Base-by-base conservation (phyloP, 2,888 invertebrate species). In the Trisateles emortualis region DNA sequence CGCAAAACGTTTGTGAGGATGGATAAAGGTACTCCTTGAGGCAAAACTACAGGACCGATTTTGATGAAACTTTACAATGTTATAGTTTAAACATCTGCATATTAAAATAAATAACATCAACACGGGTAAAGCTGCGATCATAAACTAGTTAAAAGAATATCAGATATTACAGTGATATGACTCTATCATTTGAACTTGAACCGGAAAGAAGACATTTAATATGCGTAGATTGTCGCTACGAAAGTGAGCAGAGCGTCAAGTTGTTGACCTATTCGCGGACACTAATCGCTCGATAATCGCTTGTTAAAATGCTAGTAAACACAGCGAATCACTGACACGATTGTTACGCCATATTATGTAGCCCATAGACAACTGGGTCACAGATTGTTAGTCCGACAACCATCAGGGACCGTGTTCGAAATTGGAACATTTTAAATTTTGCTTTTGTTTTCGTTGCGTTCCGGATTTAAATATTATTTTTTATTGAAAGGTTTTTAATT, bases 291-390 rank as follows among this genome's bases (percentile, higher is more conserved):
- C 35, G 53, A 45, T 60, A 64, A 67, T 69, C 61, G 52, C 41
- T 46, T 46, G 49, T 51, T 61, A 60, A 44, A 58, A 56, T 59
- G 52, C 33, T 47, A 51, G 57, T 69, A 65, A 72, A 69, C 62
- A 61, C 58, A 35, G 57, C 51, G 49, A 64, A 70, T 66, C 51
- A 58, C 51, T 74, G 75, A 74, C 76, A 77, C 68, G 54, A 66
- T 77, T 76, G 76, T 76, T 69, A 68, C 70, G 70, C 64, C 58
- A 68, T 72, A 61, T 74, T 76, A 76, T 70, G 68, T 65, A 62
- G 62, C 50, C 51, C 61, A 47, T 69, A 61, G 63, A 52, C 64
- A 77, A 69, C 61, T 72, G 61, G 74, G 76, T 55, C 73, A 68
- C 59, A 64, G 61, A 68, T 69, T 64, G 68, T 71, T 71, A 60